Evolutionary conservation across 92 coral and sea anemone genomes (phyloP).

Genomic region (Zoanthus gigantus): DNA sequence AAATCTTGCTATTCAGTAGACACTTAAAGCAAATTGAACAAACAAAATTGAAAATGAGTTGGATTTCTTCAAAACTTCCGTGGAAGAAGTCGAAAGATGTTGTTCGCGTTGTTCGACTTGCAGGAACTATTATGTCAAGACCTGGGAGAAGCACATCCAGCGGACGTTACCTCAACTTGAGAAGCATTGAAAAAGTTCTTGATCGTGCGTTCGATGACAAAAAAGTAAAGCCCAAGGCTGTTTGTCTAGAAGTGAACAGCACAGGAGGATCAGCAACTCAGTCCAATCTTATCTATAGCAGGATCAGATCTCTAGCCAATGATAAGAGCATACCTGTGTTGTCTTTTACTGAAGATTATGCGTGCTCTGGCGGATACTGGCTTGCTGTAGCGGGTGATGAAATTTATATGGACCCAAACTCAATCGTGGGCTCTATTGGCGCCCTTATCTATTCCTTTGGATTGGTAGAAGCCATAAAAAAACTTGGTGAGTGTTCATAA

Average conservation of each 20-base stretch:
- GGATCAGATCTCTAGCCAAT: conserved; percentile 74
- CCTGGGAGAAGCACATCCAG: conserved; percentile 9
- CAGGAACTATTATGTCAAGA: conserved; percentile 62
- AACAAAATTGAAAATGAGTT: conserved; percentile 33
- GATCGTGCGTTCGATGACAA: conserved; percentile 78
- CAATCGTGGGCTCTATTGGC: conserved; percentile 82
- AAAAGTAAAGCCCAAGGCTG: conserved; percentile 81
- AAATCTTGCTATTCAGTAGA: too few relatives aligned
- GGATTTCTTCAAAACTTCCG: conserved; percentile 60
- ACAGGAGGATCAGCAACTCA: conserved; percentile 84
- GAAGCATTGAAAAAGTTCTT: conserved; percentile 70
- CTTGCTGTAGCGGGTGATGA: conserved; percentile 90
- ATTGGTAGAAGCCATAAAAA: conserved; percentile 76
- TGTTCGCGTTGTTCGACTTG: conserved; percentile 84
- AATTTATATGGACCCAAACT: conserved; percentile 81
- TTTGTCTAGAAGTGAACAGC: conserved; percentile 86
- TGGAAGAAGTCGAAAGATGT: conserved; percentile 73
- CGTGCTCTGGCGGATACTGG: conserved; percentile 91
- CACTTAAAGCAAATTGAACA: not conserved
- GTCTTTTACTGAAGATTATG: conserved; percentile 82
- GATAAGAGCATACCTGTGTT: conserved; percentile 76
- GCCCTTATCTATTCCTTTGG: conserved; percentile 74
- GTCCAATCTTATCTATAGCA: conserved; percentile 77
- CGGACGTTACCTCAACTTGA: conserved; percentile 55
- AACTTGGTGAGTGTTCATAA: conserved; percentile 70